These are phyloP conservation scores for Piezodorus guildinii DNA, from an alignment of 1,140 invertebrate species.

Conservation along the genomic window DNA sequence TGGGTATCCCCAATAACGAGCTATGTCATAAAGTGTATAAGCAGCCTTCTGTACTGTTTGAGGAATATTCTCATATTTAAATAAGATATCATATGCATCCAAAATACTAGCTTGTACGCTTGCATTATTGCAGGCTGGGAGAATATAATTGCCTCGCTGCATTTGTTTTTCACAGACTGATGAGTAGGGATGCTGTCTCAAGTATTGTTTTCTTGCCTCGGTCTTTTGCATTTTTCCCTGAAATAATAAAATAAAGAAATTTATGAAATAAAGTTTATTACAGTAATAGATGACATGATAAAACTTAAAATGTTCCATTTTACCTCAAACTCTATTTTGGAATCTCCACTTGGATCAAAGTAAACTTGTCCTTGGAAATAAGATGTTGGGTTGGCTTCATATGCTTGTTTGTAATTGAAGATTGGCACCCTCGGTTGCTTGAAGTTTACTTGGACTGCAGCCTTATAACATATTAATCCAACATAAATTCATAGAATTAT, in stretches of 20 bases:
- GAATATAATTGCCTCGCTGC: constrained; percentile 39
- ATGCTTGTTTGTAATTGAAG: constrained; percentile 40
- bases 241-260: no score
- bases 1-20: constrained; percentile 22
- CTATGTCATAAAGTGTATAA: constrained; percentile 14
- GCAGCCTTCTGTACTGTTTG: no score
- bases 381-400: constrained; percentile 37
- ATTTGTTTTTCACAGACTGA: constrained; percentile 40
- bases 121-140: constrained; percentile 40
- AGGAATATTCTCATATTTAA: constrained; percentile 36
- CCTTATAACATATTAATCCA: not conserved
- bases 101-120: constrained; percentile 37
- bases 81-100: constrained; percentile 35
- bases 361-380: constrained; percentile 38
- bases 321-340: no score
- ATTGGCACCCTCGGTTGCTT: constrained; percentile 35
- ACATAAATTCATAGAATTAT: no score
- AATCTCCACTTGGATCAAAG: constrained; percentile 25
- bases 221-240: constrained; percentile 37
- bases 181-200: constrained; percentile 31
- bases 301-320: no score
- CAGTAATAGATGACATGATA: no score
- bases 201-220: constrained; percentile 24
- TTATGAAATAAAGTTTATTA: not conserved
- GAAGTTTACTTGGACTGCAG: constrained; percentile 33